Percentiles rank a stretch among this genome's conserved stretches.
Conservation (phyloP, 2,797 vertebrate genomes). For the Rhynchonycteris naso region DNA sequence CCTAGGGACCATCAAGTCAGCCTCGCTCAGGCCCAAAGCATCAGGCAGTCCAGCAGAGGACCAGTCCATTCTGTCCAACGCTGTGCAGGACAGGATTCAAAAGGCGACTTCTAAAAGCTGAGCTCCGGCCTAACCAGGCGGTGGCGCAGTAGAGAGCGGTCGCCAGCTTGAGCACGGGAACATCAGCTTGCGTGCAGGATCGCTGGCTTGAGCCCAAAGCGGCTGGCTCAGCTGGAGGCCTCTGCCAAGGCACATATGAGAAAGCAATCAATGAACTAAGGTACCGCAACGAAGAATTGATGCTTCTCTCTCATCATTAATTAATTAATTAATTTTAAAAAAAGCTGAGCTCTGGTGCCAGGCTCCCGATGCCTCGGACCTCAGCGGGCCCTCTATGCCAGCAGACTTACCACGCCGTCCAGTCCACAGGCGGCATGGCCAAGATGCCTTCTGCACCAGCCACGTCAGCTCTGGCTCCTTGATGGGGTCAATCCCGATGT, state of each 20-base stretch:
- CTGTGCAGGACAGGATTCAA: background rate
- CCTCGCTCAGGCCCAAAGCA: background rate
- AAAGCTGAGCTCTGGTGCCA: too few species aligned
- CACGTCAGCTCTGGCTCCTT: slow-evolving; percentile 93
- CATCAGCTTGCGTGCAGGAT: too few species aligned
- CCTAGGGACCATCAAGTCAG: background rate
- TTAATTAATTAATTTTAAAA: too few species aligned
- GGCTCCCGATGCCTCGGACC: background rate
- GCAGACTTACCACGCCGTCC: slow-evolving; percentile 93
- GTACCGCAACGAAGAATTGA: too few species aligned
- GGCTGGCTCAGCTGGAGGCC: too few species aligned
- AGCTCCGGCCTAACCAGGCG: background rate
- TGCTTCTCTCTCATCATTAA: too few species aligned
- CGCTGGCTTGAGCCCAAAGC: too few species aligned
- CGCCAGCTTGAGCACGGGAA: too few species aligned
- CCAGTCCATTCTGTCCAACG: background rate
- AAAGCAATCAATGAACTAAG: too few species aligned
- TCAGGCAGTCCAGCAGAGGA: background rate
- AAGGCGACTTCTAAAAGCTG: background rate
- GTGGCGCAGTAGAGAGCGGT: too few species aligned
- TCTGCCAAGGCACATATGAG: too few species aligned
- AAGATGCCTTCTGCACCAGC: slow-evolving; percentile 95
- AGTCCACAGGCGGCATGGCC: slow-evolving; percentile 90
- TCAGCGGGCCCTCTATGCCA: background rate
- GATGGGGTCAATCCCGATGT: slow-evolving; percentile 94